phyloP scores from a whole-genome alignment of 1,140 invertebrate genomes.

The Belonocnema kinseyi region DNA sequence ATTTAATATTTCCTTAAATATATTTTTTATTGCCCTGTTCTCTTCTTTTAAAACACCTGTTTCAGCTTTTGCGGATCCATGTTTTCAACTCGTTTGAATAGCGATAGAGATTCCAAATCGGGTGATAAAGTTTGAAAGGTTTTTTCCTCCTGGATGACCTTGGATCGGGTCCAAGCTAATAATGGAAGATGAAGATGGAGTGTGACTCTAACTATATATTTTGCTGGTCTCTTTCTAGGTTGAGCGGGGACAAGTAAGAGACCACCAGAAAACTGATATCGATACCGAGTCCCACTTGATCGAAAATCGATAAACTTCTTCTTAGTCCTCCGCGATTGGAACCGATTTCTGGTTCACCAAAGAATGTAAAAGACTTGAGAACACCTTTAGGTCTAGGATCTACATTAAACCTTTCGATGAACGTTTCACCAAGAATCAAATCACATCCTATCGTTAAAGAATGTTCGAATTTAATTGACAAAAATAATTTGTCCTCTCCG shows the following conservation, averaged over 20 bases:
- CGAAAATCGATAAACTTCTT: constrained; percentile 23
- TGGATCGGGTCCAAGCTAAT: not conserved
- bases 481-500: not conserved
- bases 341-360: constrained; percentile 24
- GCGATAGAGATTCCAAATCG: not conserved
- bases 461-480: not conserved
- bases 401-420: constrained; percentile 13
- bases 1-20: too few species aligned
- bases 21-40: too few species aligned
- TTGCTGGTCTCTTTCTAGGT: constrained; percentile 29
- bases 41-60: too few species aligned
- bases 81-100: not conserved
- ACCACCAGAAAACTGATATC: constrained; percentile 14
- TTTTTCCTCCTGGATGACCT: not conserved
- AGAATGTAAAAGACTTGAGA: constrained; percentile 2
- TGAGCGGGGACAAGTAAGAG: constrained; percentile 13
- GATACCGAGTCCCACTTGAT: not conserved
- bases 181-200: not conserved
- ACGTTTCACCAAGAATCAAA: constrained; percentile 15
- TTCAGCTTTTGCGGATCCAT: too few species aligned
- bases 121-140: not conserved
- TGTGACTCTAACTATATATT: constrained; percentile 4
- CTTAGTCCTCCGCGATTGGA: not conserved
- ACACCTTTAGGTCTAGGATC: not conserved
- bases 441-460: not conserved